phyloP scores from a whole-genome alignment of 2,113 vertebrate species.

The Sakesphorus luctuosus region DNA sequence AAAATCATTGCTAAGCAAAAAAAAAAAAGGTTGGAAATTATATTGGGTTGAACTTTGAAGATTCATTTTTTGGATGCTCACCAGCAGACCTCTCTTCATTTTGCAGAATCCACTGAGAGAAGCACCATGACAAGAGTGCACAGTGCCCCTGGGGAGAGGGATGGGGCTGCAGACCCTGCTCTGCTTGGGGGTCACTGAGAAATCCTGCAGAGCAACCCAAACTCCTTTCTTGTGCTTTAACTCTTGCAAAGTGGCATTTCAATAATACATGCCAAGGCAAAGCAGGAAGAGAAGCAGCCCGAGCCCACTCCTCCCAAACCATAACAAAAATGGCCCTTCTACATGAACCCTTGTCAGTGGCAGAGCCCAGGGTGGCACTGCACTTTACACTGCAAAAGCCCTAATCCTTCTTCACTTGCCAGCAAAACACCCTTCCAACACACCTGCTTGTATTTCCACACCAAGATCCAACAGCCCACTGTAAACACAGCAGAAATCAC shows the following conservation, averaged over 20 bases:
- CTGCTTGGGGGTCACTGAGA: neutral
- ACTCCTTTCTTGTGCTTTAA: neutral
- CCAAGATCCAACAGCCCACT: neutral
- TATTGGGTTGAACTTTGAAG: neutral
- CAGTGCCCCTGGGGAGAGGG: neutral
- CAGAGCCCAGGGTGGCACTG: neutral
- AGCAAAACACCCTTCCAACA: neutral
- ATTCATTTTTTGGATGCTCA: neutral
- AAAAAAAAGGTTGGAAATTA: neutral
- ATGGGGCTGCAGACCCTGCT: neutral
- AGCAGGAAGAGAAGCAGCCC: neutral
- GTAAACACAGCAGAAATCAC: neutral
- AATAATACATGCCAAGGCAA: neutral
- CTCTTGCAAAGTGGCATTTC: neutral
- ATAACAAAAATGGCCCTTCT: neutral
- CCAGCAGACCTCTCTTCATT: neutral
- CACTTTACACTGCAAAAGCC: neutral
- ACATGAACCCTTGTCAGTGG: neutral
- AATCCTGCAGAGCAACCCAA: neutral
- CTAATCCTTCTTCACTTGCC: neutral
- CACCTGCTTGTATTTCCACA: neutral
- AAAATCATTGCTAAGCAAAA: neutral
- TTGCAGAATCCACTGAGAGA: neutral
- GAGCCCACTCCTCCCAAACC: neutral
- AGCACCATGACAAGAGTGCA: neutral